Base-by-base conservation (phyloP, 1,140 invertebrate genomes). In the Drosophila arawakana region DNA sequence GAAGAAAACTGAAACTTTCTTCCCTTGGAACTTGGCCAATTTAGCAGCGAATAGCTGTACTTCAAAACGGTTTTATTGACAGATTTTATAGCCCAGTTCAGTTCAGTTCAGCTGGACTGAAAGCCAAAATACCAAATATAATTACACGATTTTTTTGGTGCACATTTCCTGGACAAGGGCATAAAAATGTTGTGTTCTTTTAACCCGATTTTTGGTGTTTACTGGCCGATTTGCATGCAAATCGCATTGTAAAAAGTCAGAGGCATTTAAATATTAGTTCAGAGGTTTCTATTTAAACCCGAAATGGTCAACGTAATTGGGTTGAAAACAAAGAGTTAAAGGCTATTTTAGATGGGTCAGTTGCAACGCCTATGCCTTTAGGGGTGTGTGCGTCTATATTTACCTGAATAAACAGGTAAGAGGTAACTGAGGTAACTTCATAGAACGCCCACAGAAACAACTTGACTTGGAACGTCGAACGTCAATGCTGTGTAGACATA, bases 401-500 rank as follows among this genome's bases (percentile, higher is more conserved):
- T 80, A 75, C 63, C 65, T 63, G 57, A 6, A 4, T 30, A 30
- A 30, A 30, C 25, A 30, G 25, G 21, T 9, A 41, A 25, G 37
- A 55, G 52, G 52, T 41, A 55, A 55, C 30, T 30, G 25, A 35
- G 30, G 9, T 30, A 11, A 49, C 61, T 52, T 47, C 58, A 49
- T 11, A 55, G 52, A 86, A 88, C 84, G 84, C 84, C 84, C 84
- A 88, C 84, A 89, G 85, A 89, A 88, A 88, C 84, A 88, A 88
- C 84, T 88, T 88, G 84, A 88, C 84, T 88, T 78, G 80, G 39
- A 41, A 41, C 4, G 21, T 61, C 44, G 68, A 76, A 73, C 74
- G 73, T 76, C 77, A 80, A 65, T 58, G 57, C 39, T 49, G 62
- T 62, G 63, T 49, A 69, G 70, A 76, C 83, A 88, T 90, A 88